Conservation (phyloP, 53 echinoderm and acorn worm genomes). For the Henricia sp. region DNA sequence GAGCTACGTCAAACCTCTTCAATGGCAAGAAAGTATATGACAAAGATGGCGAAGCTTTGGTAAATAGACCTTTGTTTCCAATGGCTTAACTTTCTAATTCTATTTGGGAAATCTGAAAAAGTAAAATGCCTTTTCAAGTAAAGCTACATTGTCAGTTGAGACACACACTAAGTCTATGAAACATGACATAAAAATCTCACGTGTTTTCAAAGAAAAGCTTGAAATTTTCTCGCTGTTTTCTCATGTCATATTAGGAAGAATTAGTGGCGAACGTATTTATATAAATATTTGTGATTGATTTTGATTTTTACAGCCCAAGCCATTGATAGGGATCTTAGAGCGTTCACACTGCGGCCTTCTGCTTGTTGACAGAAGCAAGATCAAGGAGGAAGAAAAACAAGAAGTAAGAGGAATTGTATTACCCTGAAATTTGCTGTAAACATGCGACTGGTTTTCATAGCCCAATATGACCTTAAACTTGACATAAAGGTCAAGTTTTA, state of each 20-base stretch:
- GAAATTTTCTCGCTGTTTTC: background rate
- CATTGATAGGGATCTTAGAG: conserved; percentile 62
- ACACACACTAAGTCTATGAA: no score
- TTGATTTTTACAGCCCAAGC: conserved; percentile 58
- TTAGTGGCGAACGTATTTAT: background rate
- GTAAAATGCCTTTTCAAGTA: background rate
- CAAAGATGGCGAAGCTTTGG: conserved; percentile 70
- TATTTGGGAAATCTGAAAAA: no score
- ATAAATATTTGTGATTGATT: background rate
- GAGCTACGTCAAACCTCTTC: conserved; percentile 80
- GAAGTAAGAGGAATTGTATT: conserved; percentile 9
- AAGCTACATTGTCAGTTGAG: background rate
- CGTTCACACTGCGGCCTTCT: conserved; percentile 81
- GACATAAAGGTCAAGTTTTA: no score
- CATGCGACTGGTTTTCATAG: no score
- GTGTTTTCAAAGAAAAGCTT: no score
- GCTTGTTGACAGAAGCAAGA: conserved; percentile 65
- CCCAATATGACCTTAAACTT: no score
- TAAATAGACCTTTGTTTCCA: conserved; percentile 33
- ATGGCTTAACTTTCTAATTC: no score
- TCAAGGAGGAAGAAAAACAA: conserved; percentile 57
- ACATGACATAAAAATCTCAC: no score
- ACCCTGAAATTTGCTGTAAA: no score
- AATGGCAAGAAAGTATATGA: conserved; percentile 80
- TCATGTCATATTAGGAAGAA: no score